Evolutionary conservation across 2,888 invertebrate genomes (phyloP).

Genomic region (Dugesia japonica): DNA sequence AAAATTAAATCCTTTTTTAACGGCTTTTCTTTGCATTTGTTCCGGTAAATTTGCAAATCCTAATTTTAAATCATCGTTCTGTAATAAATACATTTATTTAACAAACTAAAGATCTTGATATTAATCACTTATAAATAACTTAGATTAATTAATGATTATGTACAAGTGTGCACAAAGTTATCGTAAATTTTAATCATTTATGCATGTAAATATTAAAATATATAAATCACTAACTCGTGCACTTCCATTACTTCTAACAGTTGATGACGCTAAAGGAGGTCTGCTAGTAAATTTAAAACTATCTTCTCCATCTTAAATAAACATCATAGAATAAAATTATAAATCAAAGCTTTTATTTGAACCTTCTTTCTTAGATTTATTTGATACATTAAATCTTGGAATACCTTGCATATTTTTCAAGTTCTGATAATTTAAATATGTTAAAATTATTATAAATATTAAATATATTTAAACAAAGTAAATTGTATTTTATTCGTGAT

Average conservation of each 20-base stretch:
- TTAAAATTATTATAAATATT: not conserved
- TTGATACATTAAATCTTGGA: not conserved
- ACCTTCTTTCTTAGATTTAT: not conserved
- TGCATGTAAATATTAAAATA: not conserved
- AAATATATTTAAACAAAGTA: slow-evolving; percentile 5
- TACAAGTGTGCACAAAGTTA: too few species aligned
- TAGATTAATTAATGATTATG: too few species aligned
- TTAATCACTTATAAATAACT: too few species aligned
- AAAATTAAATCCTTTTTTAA: slow-evolving; percentile 43
- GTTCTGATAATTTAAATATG: too few species aligned
- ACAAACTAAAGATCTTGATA: too few species aligned
- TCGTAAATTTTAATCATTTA: too few species aligned
- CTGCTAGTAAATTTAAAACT: not conserved
- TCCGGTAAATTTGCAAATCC: slow-evolving; percentile 44
- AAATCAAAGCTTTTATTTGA: not conserved
- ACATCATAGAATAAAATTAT: too few species aligned
- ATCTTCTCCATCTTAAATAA: not conserved
- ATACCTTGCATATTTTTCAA: not conserved
- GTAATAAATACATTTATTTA: not conserved
- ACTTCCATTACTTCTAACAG: not conserved
- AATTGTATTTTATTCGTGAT: too few species aligned
- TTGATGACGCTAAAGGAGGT: not conserved
- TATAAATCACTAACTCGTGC: not conserved
- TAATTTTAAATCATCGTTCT: slow-evolving; percentile 34
- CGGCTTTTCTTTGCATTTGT: slow-evolving; percentile 44